phyloP scores from a whole-genome alignment of 2,797 vertebrate genomes.

The Hippoglossus hippoglossus region DNA sequence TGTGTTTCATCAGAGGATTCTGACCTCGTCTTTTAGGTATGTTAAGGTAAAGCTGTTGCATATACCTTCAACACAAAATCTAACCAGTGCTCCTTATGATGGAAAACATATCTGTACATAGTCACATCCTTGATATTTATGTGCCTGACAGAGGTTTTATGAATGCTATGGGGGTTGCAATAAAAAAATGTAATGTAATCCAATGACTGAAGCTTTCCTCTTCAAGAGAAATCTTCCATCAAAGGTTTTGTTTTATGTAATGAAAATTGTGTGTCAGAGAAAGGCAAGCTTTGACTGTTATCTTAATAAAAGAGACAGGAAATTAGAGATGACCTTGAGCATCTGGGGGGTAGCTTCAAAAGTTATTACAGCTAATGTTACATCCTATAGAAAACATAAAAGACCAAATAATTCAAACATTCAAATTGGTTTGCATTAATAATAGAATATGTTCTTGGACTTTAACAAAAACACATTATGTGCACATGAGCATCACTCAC shows the following conservation, averaged over 20 bases:
- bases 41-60: not conserved
- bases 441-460: too few species aligned
- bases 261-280: not conserved
- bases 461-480: too few species aligned
- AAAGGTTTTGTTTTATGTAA: not conserved
- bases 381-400: too few species aligned
- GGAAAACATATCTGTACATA: not conserved
- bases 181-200: not conserved
- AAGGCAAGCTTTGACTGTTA: not conserved
- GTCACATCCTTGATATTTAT: not conserved
- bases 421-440: too few species aligned
- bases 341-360: too few species aligned
- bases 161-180: conserved; percentile 17
- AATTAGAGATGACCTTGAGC: too few species aligned
- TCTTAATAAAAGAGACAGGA: not conserved
- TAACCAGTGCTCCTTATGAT: not conserved
- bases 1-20: not conserved
- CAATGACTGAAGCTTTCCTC: not conserved
- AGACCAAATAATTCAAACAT: too few species aligned
- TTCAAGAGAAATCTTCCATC: not conserved
- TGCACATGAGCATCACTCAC: too few species aligned
- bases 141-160: not conserved
- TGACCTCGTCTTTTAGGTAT: not conserved
- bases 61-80: not conserved
- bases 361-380: too few species aligned